These are phyloP conservation scores for Palythoa grandiflora DNA, from an alignment of 92 coral and sea anemone genomes.

Conservation along the genomic window DNA sequence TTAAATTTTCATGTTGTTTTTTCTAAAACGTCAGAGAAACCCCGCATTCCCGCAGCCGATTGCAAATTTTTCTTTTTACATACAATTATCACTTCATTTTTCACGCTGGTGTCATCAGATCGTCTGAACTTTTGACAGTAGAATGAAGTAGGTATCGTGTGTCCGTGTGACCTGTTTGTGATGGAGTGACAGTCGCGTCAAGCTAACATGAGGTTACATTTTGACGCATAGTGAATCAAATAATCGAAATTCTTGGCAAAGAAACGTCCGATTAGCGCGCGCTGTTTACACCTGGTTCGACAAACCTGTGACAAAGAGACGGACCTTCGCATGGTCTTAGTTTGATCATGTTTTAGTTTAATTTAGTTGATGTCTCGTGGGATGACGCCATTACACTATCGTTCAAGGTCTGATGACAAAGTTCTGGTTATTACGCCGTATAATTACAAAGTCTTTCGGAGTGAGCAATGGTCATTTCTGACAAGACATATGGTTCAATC, in stretches of 20 bases:
- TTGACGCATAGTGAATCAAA: not conserved
- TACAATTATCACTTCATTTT: not conserved
- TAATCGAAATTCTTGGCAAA: slow-evolving; percentile 14
- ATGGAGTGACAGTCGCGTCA: not conserved
- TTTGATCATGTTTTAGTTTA: not conserved
- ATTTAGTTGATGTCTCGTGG: not conserved
- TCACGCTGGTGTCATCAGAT: not conserved
- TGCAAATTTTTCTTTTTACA: not conserved
- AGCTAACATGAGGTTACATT: not conserved
- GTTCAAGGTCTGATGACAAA: slow-evolving; percentile 40
- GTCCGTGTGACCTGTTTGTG: slow-evolving; percentile 21
- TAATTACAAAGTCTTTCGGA: slow-evolving; percentile 33
- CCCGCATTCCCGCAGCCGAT: slow-evolving; percentile 5
- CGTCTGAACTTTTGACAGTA: not conserved
- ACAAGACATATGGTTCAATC: not conserved
- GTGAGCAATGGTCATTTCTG: slow-evolving; percentile 31
- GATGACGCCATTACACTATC: slow-evolving; percentile 26
- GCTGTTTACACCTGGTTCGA: not conserved
- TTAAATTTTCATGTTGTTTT: not conserved
- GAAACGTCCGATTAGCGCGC: not conserved
- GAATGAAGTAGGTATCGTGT: not conserved
- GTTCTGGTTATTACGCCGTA: slow-evolving; percentile 46
- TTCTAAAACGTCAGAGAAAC: not conserved
- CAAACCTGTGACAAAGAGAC: slow-evolving; percentile 18
- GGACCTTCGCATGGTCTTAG: not conserved